Base-by-base conservation (phyloP, 2,888 invertebrate genomes). In the Clusia tigrina region DNA sequence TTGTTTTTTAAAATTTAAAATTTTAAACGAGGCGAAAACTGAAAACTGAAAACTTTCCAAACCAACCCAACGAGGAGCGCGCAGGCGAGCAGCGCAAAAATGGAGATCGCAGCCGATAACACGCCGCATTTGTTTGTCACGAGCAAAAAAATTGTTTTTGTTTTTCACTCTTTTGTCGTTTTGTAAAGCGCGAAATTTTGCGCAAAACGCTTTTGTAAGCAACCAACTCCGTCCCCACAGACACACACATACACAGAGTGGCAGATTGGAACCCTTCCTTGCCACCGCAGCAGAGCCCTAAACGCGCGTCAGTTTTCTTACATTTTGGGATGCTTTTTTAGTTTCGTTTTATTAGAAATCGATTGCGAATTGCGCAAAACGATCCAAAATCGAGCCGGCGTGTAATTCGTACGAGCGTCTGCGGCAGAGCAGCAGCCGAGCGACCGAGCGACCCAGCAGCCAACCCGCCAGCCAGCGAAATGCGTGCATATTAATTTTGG, bases 91-190 rank as follows among this genome's bases (percentile, higher is more conserved):
- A 68, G 75, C 71, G 73, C 69, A 72, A 76, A 76, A 77, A 74
- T 73, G 73, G 71, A 76, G 79, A 79, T 79, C 78, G 76, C 76
- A 74, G 74, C 71, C 73, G 76, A 76, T 79, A 79, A 79, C 78
- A 78, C 76, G 79, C n/a, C 79, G 79, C 79, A 77, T 79, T 79
- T 77, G 78, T 79, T 80, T 79, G 79, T 80, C 79, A 80, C 79
- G 79, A 80, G 78, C 57, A 38, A 48, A n/a, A n/a, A n/a, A n/a
- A n/a, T n/a, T n/a, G n/a, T 24, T 20, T 22, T 60, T 55, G 24
- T 25, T 22, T 24, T 64, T 58, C 64, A 64, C 62, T 62, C 60
- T 66, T 54, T 67, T 62, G 67, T 67, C 53, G 9, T 42, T 15
- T 32, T 9, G 32, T 9, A 32, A 32, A 32, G 71, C 74, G 74